Evolutionary conservation across 2,797 vertebrate species (phyloP).

Genomic region (Pseudochaenichthys georgianus): DNA sequence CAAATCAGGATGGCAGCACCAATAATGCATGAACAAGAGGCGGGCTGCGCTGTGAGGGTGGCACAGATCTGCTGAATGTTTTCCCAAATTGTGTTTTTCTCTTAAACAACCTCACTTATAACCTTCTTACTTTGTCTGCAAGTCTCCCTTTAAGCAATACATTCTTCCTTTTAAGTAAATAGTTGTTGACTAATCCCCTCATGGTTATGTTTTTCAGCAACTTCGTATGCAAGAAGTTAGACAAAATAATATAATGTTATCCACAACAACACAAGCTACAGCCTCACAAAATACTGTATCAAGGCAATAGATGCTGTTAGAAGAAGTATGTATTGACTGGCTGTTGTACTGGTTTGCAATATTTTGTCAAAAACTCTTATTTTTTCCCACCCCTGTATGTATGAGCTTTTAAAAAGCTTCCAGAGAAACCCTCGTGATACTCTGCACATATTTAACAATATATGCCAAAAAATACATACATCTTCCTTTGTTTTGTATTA

Average conservation of each 20-base stretch:
- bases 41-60: slow-evolving; percentile 9
- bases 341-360: neutral
- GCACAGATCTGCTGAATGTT: neutral
- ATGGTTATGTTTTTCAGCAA: neutral
- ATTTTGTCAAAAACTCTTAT: neutral
- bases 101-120: neutral
- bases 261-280: slow-evolving; percentile 5
- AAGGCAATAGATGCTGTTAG: neutral
- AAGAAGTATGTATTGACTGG: neutral
- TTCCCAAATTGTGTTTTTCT: neutral
- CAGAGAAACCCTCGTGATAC: too few relatives aligned
- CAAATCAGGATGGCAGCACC: slow-evolving; percentile 68
- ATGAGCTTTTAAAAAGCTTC: slow-evolving; percentile 10
- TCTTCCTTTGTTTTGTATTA: too few relatives aligned
- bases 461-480: too few relatives aligned
- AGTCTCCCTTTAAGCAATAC: neutral
- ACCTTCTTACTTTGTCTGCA: neutral
- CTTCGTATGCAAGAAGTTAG: neutral
- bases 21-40: slow-evolving; percentile 73
- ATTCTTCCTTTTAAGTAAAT: neutral
- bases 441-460: too few relatives aligned
- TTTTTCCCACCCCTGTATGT: neutral
- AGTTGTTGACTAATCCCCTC: slow-evolving; percentile 1
- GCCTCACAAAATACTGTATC: neutral
- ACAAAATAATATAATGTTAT: neutral